Base-by-base conservation (phyloP, 2,113 vertebrate species). In the Blennius ocellaris region DNA sequence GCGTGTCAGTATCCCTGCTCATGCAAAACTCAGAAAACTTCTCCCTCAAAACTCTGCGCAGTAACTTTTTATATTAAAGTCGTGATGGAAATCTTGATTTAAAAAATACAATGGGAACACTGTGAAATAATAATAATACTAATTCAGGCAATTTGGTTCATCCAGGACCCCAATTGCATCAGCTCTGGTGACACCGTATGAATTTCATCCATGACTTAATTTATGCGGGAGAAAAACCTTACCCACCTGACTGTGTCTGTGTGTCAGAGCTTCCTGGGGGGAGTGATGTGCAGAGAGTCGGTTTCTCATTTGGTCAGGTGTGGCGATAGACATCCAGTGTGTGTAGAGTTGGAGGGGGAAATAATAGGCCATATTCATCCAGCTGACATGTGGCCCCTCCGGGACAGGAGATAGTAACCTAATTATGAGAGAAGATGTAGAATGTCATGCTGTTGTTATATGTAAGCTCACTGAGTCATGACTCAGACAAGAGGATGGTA, bases 251-350 rank as follows among this genome's bases (percentile, higher is more conserved):
- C 73, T 77, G 49, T 53, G 57, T 70, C 66, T 81, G 5, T 69
- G 65, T 79, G 64, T 56, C 68, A 72, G 59, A 57, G 69, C 56
- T 85, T 85, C 59, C 69, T 41, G 1, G 59, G 54, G 80, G 64
- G 51, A 72, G 64, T 68, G 53, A 62, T 61, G 60, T 73, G 58
- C 69, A 68, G 62, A 65, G 73, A 75, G 76, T 67, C 69, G 38
- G 39, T 44, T 71, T 78, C 56, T 70, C 82, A 79, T 89, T 84
- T 82, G 65, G 72, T 84, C 81, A 87, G 87, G 84, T 88, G 78
- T 69, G 21, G 52, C 76, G 81, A 86, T 75, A 69, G 84, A 78
- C 73, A 76, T 80, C 65, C 68, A 83, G 69, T 49, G 64, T 59
- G 55, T 76, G 62, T 56, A 68, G 68, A 74, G 63, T 58, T 80